Evolutionary conservation across 2,888 invertebrate genomes (phyloP), one percentile per base, ranked within the genome.

Genomic region (Dasysyrphus albostriatus): DNA sequence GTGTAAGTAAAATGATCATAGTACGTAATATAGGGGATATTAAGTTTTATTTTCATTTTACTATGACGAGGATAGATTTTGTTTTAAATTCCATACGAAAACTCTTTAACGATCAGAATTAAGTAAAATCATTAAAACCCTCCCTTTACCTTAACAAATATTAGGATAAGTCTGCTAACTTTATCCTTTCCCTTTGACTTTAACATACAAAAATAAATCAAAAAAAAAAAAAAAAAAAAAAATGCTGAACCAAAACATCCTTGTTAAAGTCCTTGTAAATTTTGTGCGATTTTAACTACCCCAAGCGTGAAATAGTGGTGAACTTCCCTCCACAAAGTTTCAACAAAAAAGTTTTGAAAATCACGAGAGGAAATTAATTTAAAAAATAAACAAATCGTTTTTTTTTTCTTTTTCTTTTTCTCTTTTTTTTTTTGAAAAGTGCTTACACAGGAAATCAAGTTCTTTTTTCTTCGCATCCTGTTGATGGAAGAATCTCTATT

Each of bases 291-390:
- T 56, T 78, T 59, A 34, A 59, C 5, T 59, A 83, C 47, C 59
- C 74, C 42, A 47, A 74, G 69, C 78, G 61, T 74, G 56, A 74
- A 73, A 67, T 58, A 74, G 78, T 74, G 69, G 65, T 61, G 47
- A 69, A 77, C 54, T 59, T 44, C 10, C 61, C 32, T 49, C 44
- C 47, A 16, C 54, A 12, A 61, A 61, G 39, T 42, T 61, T 39
- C 37, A 37, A 37, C 19, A 1, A 37, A 59, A 39, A 61, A 39
- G 39, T 4, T 24, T 24, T 10, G 5, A 19, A 39, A 39, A 12
- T 39, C 47, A 14, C 12, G 19, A 61, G 24, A 39, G 39, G 39
- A 61, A 61, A 61, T 61, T 61, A 61, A 61, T 61, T 61, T 19
- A 61, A 39, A 61, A 59, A 37, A 58, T 29, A 59, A 37, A 59